Evolutionary conservation across 2,113 vertebrate genomes (phyloP).

Genomic region (Centropus bengalensis): DNA sequence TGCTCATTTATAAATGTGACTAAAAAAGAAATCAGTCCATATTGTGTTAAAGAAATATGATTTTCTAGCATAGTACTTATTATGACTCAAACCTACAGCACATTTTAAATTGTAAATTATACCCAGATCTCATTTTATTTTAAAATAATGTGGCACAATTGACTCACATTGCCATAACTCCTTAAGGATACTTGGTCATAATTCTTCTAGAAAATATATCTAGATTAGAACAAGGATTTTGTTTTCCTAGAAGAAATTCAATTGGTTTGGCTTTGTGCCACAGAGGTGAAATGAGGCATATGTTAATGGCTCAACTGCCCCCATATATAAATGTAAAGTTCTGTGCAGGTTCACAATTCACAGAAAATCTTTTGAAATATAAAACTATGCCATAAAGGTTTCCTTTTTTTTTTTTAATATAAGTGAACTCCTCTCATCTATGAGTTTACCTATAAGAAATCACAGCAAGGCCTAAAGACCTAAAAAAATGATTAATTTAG

Average conservation of each 20-base stretch:
- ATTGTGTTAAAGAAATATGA: not conserved
- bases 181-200: not conserved
- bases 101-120: not conserved
- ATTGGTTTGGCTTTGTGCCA: not conserved
- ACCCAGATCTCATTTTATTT: not conserved
- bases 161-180: not conserved
- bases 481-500: not conserved
- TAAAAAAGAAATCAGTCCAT: not conserved
- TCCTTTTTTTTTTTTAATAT: not conserved
- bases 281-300: not conserved
- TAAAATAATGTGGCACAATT: not conserved
- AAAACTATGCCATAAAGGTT: not conserved
- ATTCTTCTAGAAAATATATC: not conserved
- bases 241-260: not conserved
- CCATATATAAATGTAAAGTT: not conserved
- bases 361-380: not conserved
- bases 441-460: not conserved
- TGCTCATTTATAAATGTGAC: not conserved
- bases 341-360: not conserved
- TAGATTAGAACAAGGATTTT: not conserved
- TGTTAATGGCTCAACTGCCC: not conserved
- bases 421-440: not conserved
- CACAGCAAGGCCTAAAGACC: not conserved
- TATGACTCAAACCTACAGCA: not conserved
- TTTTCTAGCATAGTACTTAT: not conserved